Base-by-base conservation (phyloP, 2,113 vertebrate genomes). In the Platysternon megacephalum region DNA sequence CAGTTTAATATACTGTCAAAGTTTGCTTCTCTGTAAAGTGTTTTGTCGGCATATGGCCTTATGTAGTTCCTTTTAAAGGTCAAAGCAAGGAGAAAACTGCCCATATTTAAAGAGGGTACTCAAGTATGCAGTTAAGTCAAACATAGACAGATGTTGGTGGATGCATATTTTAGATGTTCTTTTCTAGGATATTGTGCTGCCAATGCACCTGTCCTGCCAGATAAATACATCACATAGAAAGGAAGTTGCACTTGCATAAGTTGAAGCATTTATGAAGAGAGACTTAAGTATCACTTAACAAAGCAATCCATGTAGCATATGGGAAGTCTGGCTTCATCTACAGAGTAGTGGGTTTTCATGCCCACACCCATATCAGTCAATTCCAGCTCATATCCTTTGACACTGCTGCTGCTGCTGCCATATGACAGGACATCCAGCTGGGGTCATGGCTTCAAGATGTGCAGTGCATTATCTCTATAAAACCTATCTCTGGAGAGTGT, bases 141-240 rank as follows among this genome's bases (percentile, higher is more conserved):
- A 95, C 49, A 26, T 68, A 97, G 91, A 76, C 97, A 98, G 97
- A 97, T 97, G 97, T 95, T 96, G 49, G 80, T 79, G 88, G 94
- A 97, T 98, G 72, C 96, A 97, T 98, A 97, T 98, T 98, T 97
- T 97, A 97, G 87, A 95, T 89, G 94, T 89, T 96, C 91, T 96
- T 95, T 97, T 96, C 90, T 79, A 79, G 82, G 93, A 89, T 68
- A 55, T 88, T 96, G 58, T 92, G 88, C 7, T 4, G 90, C 90
- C 89, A 86, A 81, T 91, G 93, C 94, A 95, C 90, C 96, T 98
- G 95, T 97, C 96, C 95, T 95, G 61, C 84, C 95, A 96, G 95
- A 97, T 97, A 88, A 97, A 92, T 91, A 79, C 55, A 88, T 97
- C 85, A 87, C 55, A 11, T 1, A 96, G 61, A 95, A 94, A 76